A percentile compares a stretch with the other conserved stretches of the same genome.
Conservation (phyloP, 1,140 invertebrate species). For the Sitophilus oryzae region DNA sequence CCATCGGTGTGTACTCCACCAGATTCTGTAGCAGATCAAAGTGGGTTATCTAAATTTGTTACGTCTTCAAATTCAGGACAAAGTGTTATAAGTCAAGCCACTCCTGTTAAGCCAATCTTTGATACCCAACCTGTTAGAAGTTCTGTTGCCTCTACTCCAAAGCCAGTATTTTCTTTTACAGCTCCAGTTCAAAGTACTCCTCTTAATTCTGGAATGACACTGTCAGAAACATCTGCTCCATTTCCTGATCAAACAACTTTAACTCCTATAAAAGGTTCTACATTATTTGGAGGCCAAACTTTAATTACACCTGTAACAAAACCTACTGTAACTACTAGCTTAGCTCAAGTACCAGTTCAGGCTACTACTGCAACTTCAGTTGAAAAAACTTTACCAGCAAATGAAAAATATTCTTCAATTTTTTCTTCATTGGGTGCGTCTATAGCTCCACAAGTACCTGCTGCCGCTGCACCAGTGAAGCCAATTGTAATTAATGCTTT, state of each 20-base stretch:
- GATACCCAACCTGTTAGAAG: not conserved
- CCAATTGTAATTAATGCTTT: conserved; percentile 7
- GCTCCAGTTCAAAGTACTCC: conserved; percentile 10
- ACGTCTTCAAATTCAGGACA: not conserved
- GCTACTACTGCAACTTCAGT: not conserved
- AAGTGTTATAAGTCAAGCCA: not conserved
- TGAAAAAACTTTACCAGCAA: no score
- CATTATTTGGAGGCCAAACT: conserved; percentile 30
- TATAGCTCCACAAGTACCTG: not conserved
- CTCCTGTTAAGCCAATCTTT: not conserved
- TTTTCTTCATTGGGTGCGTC: conserved; percentile 17
- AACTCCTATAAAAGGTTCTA: conserved; percentile 19
- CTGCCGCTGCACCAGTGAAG: conserved; percentile 5
- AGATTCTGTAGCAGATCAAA: conserved; percentile 47
- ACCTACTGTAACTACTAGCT: not conserved
- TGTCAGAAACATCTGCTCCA: not conserved
- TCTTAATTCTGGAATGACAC: not conserved
- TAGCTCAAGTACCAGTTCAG: not conserved
- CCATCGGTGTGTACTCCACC: conserved; percentile 53
- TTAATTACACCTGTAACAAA: conserved; percentile 22
- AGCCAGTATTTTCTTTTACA: not conserved
- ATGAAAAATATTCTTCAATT: conserved; percentile 25
- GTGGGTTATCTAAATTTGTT: conserved; percentile 41
- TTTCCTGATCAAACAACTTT: conserved; percentile 9
- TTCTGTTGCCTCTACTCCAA: not conserved